Evolutionary conservation across 2,888 invertebrate genomes (phyloP), one percentile per base, ranked within the genome.

Genomic region (Adelognathus sp.): DNA sequence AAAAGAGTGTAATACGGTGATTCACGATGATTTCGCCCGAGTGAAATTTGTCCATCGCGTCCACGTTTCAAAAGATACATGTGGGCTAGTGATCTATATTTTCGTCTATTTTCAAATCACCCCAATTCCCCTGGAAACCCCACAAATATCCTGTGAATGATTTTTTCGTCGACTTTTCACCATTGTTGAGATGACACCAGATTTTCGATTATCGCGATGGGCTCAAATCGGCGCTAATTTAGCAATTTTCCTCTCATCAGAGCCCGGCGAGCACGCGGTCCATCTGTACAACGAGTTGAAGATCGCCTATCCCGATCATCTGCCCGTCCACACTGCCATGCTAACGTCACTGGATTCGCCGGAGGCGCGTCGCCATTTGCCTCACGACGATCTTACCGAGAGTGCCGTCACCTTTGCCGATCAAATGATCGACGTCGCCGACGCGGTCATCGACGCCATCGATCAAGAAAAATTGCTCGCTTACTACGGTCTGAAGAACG

Each of bases 401-500:
- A 89, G 87, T 11, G 85, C 88, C 14, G 82, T 91, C n/a, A 87
- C 82, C 14, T 86, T 90, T 18, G 88, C 91, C 2, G 89, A 93
- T 85, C 93, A 94, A 87, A 94, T 96, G 69, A 92, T 95, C 36
- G 92, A 92, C 14, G 92, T 96, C 27, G 93, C 95, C 85, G 92
- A 96, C 89, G 91, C 94, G 90, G 95, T 96, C 16, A 92, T 97
- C 63, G 92, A 93, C 6, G 93, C 94, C 79, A 95, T 98, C 21
- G 96, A 98, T 89, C 95, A 95, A 82, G 95, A 96, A 18, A 94
- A 95, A 82, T 91, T 99, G 80, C 92, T 98, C 29, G 95, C 96
- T 0, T 96, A 95, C 89, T 94, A 96, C 81, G 98, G 98, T 3
- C 94, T 96, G 86, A 98, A 98, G 92, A 94, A 94, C 75, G 98